Conservation (phyloP, 2,797 vertebrate species). For the Selene dorsalis region DNA sequence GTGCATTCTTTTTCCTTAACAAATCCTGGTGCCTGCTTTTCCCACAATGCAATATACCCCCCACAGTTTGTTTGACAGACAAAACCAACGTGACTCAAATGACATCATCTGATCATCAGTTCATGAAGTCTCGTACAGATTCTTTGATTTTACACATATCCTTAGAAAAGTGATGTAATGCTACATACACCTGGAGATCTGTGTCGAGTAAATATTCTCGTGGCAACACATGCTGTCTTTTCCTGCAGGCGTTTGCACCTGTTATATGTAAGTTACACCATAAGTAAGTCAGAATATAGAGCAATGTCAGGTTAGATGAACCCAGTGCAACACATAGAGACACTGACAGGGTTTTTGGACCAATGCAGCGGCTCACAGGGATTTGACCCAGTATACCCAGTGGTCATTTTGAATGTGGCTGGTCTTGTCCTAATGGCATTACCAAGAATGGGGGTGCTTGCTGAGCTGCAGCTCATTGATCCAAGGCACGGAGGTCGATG, state of each 20-base stretch:
- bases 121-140: neutral
- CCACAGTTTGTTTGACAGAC: neutral
- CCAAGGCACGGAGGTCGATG: neutral
- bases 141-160: neutral
- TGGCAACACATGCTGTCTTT: neutral
- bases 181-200: neutral
- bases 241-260: neutral
- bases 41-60: neutral
- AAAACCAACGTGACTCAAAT: neutral
- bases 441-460: no score
- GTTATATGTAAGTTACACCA: neutral
- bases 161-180: neutral
- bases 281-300: neutral
- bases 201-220: neutral
- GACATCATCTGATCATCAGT: neutral
- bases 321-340: no score
- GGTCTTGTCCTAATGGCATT: no score
- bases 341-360: no score
- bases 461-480: no score
- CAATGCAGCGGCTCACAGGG: no score
- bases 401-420: no score
- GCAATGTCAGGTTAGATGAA: neutral
- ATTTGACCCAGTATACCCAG: no score
- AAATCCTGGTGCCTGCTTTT: neutral
- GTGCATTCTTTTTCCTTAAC: neutral